Evolutionary conservation across 2,797 vertebrate genomes (phyloP).

Genomic region (Falco peregrinus): DNA sequence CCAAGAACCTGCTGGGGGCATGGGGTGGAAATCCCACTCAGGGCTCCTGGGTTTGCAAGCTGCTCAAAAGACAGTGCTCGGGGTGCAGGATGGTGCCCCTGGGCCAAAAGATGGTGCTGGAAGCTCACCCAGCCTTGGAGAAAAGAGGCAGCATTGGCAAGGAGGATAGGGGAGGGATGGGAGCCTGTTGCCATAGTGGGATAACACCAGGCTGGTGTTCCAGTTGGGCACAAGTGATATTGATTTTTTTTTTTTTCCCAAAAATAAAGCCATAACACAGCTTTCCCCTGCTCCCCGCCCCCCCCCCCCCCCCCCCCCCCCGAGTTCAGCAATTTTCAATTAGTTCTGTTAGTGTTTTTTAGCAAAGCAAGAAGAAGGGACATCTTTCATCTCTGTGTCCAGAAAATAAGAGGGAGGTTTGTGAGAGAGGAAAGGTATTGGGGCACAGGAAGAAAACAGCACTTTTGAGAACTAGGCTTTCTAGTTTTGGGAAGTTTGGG

Average conservation of each 20-base stretch:
- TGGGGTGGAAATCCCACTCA: rapidly evolving
- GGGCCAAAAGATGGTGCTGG: not conserved
- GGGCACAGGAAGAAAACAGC: not conserved
- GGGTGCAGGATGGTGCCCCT: not conserved
- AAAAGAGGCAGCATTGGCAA: not conserved
- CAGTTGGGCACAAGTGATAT: not conserved
- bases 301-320: no score
- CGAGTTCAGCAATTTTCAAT: not conserved
- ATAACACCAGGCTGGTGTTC: not conserved
- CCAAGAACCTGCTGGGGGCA: not conserved
- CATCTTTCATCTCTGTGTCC: not conserved
- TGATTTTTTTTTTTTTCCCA: not conserved
- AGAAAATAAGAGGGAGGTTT: not conserved
- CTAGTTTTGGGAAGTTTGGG: not conserved
- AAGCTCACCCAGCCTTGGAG: not conserved
- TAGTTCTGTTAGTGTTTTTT: no score
- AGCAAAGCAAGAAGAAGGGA: not conserved
- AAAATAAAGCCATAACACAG: not conserved
- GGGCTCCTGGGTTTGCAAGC: not conserved
- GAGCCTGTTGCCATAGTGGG: rapidly evolving
- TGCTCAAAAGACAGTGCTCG: rapidly evolving
- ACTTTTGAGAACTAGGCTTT: not conserved
- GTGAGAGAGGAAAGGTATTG: not conserved
- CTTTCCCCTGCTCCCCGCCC: no score
- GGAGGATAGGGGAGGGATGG: not conserved